phyloP scores from a whole-genome alignment of 2,888 invertebrate species.

The Drosophila leonis region DNA sequence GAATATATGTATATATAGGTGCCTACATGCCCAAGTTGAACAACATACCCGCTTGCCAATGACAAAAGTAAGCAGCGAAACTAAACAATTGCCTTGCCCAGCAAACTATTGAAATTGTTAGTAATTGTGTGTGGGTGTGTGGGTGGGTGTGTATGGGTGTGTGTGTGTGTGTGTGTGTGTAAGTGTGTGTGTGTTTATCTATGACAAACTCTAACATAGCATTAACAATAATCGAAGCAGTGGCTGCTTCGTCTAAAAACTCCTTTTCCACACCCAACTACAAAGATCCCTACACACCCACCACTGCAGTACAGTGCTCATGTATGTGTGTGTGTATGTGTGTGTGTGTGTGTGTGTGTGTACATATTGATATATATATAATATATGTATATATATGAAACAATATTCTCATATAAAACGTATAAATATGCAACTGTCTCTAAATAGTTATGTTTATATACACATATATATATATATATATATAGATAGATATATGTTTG shows the following conservation, averaged over 20 bases:
- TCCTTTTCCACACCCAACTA: slow-evolving; percentile 8
- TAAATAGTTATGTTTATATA: slow-evolving; percentile 43
- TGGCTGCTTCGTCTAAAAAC: slow-evolving; percentile 42
- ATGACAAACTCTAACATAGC: slow-evolving; percentile 30
- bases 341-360: not conserved
- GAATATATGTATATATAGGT: not conserved
- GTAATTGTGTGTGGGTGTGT: not conserved
- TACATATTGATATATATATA: slow-evolving; percentile 42
- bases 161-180: not conserved
- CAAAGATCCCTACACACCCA: slow-evolving; percentile 7
- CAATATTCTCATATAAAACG: slow-evolving; percentile 67
- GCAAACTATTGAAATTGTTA: slow-evolving; percentile 36
- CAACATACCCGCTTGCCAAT: slow-evolving; percentile 24
- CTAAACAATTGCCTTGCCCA: slow-evolving; percentile 38
- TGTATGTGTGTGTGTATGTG: slow-evolving; percentile 17
- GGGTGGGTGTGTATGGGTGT: not conserved
- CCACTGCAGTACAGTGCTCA: slow-evolving; percentile 4
- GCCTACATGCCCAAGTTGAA: slow-evolving; percentile 5
- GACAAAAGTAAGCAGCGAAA: slow-evolving; percentile 44
- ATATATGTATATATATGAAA: slow-evolving; percentile 51
- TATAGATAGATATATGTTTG: not conserved
- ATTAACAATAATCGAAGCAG: slow-evolving; percentile 59
- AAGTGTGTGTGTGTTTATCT: slow-evolving; percentile 10
- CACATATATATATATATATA: slow-evolving; percentile 13
- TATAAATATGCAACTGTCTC: slow-evolving; percentile 67